Percentiles rank a stretch among this genome's conserved stretches.
Evolutionary conservation across 2,113 vertebrate genomes (phyloP).

Genomic region (Epinephelus lanceolatus): DNA sequence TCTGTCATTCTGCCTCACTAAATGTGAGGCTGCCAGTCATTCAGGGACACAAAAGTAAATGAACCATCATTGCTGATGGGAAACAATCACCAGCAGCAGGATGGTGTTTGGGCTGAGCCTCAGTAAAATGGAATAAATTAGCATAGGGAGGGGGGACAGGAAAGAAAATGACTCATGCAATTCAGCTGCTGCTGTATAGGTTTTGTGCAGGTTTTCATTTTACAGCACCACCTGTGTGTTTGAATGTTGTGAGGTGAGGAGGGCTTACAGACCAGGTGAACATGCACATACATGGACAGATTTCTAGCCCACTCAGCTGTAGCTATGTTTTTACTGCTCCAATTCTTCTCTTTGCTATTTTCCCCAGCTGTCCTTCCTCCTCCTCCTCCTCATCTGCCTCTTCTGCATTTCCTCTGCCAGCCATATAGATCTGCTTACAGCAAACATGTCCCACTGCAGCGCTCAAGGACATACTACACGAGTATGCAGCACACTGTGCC

Average conservation of each 20-base stretch:
- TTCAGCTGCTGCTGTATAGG: conserved; percentile 3
- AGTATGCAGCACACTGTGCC: conserved; percentile 26
- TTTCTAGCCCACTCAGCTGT: not conserved
- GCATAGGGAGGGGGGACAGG: not conserved
- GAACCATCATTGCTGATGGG: conserved; percentile 12
- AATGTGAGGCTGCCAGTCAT: not conserved
- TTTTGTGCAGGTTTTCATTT: not conserved
- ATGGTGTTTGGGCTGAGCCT: conserved; percentile 7
- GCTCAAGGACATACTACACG: conserved; percentile 76
- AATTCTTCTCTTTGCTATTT: conserved; percentile 10
- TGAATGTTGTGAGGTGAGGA: not conserved
- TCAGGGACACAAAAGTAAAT: conserved; percentile 4
- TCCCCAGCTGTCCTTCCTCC: conserved; percentile 4
- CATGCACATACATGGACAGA: not conserved
- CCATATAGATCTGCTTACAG: conserved; percentile 61
- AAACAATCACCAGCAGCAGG: conserved; percentile 8
- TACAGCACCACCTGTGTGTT: not conserved
- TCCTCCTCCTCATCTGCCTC: conserved; percentile 26
- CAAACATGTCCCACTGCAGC: conserved; percentile 67
- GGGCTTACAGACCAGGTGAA: not conserved
- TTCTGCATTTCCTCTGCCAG: conserved; percentile 37
- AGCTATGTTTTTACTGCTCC: conserved; percentile 20
- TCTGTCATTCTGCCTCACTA: not conserved
- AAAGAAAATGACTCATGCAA: not conserved
- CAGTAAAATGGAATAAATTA: conserved; percentile 16